phyloP scores from a whole-genome alignment of 2,113 vertebrate species.

The Himantopus leucocephalus region DNA sequence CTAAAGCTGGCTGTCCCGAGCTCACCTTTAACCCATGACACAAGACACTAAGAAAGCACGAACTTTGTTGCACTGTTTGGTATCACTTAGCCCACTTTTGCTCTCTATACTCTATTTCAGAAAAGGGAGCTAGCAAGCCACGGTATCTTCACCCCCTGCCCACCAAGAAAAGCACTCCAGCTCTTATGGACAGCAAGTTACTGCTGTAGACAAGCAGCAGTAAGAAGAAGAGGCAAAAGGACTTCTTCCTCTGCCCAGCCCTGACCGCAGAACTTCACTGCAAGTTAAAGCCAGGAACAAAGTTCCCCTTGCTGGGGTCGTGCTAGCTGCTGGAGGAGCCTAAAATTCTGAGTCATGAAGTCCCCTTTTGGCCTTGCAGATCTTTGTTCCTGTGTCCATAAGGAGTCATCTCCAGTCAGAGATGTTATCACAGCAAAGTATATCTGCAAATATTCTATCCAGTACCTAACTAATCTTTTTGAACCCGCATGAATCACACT shows the following conservation, averaged over 20 bases:
- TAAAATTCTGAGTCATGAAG: not conserved
- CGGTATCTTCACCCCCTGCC: not conserved
- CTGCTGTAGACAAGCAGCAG: not conserved
- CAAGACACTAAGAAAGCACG: not conserved
- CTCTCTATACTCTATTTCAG: not conserved
- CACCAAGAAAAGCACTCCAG: not conserved
- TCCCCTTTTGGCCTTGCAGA: not conserved
- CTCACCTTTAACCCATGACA: not conserved
- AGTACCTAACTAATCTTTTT: not conserved
- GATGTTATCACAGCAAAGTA: not conserved
- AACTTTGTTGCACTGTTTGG: not conserved
- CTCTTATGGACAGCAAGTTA: not conserved
- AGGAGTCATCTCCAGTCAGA: not conserved
- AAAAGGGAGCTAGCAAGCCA: not conserved
- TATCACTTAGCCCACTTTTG: not conserved
- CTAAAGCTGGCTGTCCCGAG: not conserved
- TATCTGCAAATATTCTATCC: slow-evolving; percentile 38
- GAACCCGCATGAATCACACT: not conserved
- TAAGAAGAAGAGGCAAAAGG: not conserved
- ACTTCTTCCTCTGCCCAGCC: not conserved
- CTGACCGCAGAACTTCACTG: not conserved
- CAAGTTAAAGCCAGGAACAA: not conserved
- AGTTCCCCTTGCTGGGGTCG: not conserved
- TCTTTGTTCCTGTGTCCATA: not conserved
- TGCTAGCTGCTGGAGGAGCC: not conserved